A percentile compares a stretch with the other conserved stretches of the same genome.
phyloP scores from a whole-genome alignment of 1,140 invertebrate species.

The Paraescarpia echinospica region DNA sequence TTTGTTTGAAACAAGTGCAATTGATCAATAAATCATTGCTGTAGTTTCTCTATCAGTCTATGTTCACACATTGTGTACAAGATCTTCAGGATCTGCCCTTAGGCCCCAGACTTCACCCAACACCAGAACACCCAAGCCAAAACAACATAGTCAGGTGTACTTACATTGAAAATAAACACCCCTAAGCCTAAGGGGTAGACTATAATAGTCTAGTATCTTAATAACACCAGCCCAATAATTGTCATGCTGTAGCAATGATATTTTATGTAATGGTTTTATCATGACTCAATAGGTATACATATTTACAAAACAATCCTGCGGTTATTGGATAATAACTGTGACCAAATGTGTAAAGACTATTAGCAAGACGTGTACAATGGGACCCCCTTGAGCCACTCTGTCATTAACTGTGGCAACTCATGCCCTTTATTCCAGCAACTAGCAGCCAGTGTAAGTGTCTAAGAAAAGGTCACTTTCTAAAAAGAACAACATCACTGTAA shows the following conservation, averaged over 20 bases:
- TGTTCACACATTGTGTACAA: too few species aligned
- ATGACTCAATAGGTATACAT: not conserved
- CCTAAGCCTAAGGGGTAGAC: not conserved
- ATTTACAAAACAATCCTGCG: not conserved
- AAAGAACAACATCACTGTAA: not conserved
- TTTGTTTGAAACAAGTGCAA: not conserved
- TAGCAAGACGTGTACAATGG: not conserved
- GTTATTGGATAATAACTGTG: not conserved
- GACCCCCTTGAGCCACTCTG: not conserved
- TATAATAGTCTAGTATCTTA: not conserved
- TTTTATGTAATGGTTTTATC: not conserved
- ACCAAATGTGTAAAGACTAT: not conserved
- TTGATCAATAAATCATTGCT: not conserved
- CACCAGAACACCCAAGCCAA: not conserved
- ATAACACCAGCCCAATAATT: not conserved
- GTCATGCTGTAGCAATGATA: not conserved
- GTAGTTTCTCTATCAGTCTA: not conserved
- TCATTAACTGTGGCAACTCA: not conserved
- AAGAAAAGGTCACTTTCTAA: not conserved
- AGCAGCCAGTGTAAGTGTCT: not conserved
- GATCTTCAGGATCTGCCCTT: too few species aligned
- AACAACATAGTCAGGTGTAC: not conserved
- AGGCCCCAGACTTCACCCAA: not conserved
- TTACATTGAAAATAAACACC: not conserved
- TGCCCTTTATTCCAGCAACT: not conserved